Base-by-base conservation (phyloP, 2,797 vertebrate species). In the Chiloscyllium punctatum region DNA sequence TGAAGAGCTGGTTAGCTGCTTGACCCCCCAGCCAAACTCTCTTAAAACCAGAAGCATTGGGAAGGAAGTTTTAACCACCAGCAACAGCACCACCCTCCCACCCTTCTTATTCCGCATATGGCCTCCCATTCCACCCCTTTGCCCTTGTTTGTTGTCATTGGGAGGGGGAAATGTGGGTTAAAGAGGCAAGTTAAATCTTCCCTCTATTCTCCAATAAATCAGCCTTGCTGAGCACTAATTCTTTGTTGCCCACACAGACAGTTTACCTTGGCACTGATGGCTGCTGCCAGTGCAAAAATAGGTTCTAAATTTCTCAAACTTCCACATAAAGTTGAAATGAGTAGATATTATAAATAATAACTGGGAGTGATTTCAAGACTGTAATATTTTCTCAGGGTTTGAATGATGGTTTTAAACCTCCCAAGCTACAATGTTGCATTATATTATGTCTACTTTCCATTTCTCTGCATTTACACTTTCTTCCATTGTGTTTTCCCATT, bases 371-470 rank as follows among this genome's bases (percentile, higher is more conserved):
- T 95, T 95, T 92, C 66, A 92, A 68, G 62, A 21, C 62, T 37
- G 88, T 91, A 68, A 91, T 91, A 66, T 91, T 91, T 92, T 68
- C 90, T 92, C 90, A 69, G 90, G n/a, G 21, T 92, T 92, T 92
- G 90, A 66, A 68, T 92, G 90, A 92, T 25, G 37, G 90, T 4
- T 69, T 92, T 69, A 69, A 92, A 21, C 90, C 90, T 92, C 90
- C 90, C 90, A 92, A 69, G 90, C 68, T 51, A 48, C 48, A 77
- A n/a, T 77, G 71, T 53, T 48, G 92, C 68, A 95, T 77, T 95
- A 51, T 95, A 74, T 77, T 95, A 74, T 30, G 48, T 4, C 94
- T 51, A 71, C 42, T 92, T 72, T 74, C 71, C 94, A 95, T 57
- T 95, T 74, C 72, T 77, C 42, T 95, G 30, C 9, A 57, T 33